Evolutionary conservation across 2,797 vertebrate genomes (phyloP).

Genomic region (Ctenosaura bakeri): DNA sequence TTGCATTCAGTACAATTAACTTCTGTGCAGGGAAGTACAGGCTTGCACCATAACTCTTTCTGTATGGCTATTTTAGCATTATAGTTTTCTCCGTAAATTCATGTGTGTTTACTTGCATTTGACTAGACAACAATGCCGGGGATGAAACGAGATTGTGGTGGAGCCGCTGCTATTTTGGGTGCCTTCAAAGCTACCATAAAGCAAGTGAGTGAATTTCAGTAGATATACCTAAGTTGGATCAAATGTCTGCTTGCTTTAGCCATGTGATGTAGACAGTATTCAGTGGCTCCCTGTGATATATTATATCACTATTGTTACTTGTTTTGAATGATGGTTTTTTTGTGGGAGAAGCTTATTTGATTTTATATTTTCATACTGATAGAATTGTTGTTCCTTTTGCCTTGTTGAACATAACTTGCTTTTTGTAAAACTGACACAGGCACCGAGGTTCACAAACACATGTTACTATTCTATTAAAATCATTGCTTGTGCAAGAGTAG

Average conservation of each 20-base stretch:
- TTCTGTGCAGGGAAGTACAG: not conserved
- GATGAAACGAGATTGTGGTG: constrained; percentile 98
- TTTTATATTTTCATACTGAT: not conserved
- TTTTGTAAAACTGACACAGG: not conserved
- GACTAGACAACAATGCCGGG: constrained; percentile 96
- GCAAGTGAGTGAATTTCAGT: constrained; percentile 84
- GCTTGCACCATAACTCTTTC: not conserved
- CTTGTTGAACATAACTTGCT: not conserved
- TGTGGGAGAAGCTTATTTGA: not conserved
- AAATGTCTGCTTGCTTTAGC: not conserved
- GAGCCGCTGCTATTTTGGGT: constrained; percentile 94
- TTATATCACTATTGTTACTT: not conserved
- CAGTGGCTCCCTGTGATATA: not conserved
- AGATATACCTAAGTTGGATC: not conserved
- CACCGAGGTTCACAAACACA: not conserved
- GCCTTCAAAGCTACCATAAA: constrained; percentile 94
- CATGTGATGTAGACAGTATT: not conserved
- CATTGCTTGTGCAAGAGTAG: too few species aligned
- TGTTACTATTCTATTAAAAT: too few species aligned
- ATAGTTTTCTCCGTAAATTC: not conserved
- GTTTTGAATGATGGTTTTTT: not conserved
- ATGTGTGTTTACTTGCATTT: constrained; percentile 26
- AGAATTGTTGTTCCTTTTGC: not conserved
- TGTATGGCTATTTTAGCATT: not conserved
- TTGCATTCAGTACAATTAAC: not conserved